Evolutionary conservation across 2,113 vertebrate species (phyloP).

Genomic region (cattle (Bos taurus)): ARS-UCD2.0 NC_037348.1:17342001-17342500

Average conservation of each 20-base stretch:
- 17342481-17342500: not conserved
- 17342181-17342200: not conserved
- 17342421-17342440: not conserved
- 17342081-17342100: not conserved
- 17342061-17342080: not conserved
- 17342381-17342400: not conserved
- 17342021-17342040: rapidly evolving
- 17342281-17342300: not conserved
- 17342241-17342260: not conserved
- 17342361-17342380: not conserved
- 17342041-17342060: not conserved
- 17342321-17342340: not conserved
- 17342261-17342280: not conserved
- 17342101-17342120: not conserved
- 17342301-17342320: not conserved
- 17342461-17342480: not conserved
- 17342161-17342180: not conserved
- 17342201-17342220: not conserved
- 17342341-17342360: not conserved
- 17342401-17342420: not conserved
- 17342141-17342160: not conserved
- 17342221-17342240: not conserved
- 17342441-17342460: not conserved
- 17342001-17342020: not conserved
- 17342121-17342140: not conserved